Base-by-base conservation (phyloP, 2,797 vertebrate species). In the Masticophis lateralis region DNA sequence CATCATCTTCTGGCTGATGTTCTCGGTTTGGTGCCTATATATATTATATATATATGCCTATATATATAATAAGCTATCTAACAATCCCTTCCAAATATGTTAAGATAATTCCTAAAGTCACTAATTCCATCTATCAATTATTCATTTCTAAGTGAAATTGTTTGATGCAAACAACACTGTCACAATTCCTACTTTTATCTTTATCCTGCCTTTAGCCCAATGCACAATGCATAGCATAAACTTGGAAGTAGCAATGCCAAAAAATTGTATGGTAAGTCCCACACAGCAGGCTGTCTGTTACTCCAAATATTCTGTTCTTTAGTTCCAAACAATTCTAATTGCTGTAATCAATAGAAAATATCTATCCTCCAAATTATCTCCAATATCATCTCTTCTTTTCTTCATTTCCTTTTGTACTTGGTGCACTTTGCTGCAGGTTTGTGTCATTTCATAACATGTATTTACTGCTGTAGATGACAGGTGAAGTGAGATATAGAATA, bases 61-160 rank as follows among this genome's bases (percentile, higher is more conserved):
- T 16, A 56, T 14, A 56, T 94, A 47, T n/a, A 63, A 43, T 9
- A 90, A 63, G 7, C 5, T 89, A 1, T 86, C 28, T 3, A 47
- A 0, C 4, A 13, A 13, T 88, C 0, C 0, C 89, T 32, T 91
- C 87, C 53, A 61, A 47, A 63, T 1, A 43, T 27, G 1, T 90
- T 86, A 79, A 53, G 20, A 22, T 22, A 6, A 66, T 90, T 90
- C 27, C 28, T 87, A 69, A 32, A 69, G n/a, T 69, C 16, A 69
- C 14, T 32, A 69, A 69, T 32, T 69, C 14, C n/a, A 69, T 69
- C 14, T 69, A 69, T 69, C n/a, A 32, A 32, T 32, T 32, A 69
- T 74, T 83, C 37, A 43, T 51, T 18, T 7, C 55, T 59, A 7
- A 53, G 25, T n/a, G 16, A 37, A 37, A 37, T 92, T 1, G 12